These are phyloP conservation scores for Gallinago nigripennis DNA, from an alignment of 2,797 vertebrate species.

Conservation along the genomic window DNA sequence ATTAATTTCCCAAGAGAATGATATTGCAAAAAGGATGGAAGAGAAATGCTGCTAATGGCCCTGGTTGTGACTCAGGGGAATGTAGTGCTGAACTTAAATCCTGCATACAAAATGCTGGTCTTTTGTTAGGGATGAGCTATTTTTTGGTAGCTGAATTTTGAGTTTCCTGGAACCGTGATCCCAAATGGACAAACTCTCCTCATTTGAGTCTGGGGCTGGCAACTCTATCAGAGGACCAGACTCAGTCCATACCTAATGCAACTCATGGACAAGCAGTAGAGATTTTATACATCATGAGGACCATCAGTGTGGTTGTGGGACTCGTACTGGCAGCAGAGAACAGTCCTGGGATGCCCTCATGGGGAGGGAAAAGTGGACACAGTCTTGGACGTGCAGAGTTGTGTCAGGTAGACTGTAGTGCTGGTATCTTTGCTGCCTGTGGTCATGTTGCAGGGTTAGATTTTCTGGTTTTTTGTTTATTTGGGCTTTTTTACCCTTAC, in stretches of 20 bases:
- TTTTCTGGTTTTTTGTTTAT: not conserved
- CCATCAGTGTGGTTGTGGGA: not conserved
- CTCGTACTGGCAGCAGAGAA: not conserved
- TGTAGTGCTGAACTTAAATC: not conserved
- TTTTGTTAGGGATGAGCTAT: not conserved
- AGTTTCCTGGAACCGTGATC: not conserved
- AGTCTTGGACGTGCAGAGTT: not conserved
- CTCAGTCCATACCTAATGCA: not conserved
- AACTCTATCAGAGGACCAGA: not conserved
- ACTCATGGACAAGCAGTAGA: not conserved
- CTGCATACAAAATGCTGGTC: not conserved
- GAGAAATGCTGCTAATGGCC: not conserved
- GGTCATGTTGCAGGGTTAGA: not conserved
- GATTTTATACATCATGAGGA: not conserved
- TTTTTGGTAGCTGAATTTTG: not conserved
- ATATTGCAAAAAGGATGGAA: not conserved
- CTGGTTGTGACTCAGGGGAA: not conserved
- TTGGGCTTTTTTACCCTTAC: not conserved
- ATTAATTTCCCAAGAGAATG: constrained; percentile 31
- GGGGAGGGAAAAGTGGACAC: not conserved
- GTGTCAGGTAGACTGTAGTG: not conserved
- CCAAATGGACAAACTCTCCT: not conserved
- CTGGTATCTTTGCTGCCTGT: not conserved
- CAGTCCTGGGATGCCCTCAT: not conserved
- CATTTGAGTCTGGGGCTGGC: not conserved